Percentiles rank a stretch among this genome's conserved stretches.
Evolutionary conservation across 2,888 invertebrate species (phyloP).

Genomic region (Schizotus pectinicornis): DNA sequence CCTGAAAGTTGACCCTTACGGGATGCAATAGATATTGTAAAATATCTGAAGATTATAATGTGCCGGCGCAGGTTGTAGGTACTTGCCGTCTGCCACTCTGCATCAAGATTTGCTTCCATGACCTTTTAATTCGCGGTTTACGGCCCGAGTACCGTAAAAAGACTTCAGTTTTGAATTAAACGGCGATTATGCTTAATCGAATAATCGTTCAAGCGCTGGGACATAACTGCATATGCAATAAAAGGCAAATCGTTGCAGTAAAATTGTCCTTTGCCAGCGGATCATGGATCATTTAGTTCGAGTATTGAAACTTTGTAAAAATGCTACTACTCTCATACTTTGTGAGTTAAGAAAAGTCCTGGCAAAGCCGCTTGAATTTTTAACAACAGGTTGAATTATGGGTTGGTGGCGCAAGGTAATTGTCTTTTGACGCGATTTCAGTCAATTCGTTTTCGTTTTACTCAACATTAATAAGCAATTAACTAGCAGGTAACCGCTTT

Average conservation of each 20-base stretch:
- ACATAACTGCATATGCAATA: slow-evolving; percentile 4
- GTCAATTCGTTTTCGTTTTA: slow-evolving; percentile 2
- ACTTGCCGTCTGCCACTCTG: not conserved
- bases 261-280: not conserved
- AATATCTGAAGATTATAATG: no score
- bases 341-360: no score
- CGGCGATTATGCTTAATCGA: slow-evolving; percentile 3
- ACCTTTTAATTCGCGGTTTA: no score
- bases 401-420: not conserved
- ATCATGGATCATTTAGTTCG: not conserved
- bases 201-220: not conserved
- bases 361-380: no score
- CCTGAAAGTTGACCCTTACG: no score
- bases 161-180: slow-evolving; percentile 1
- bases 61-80: not conserved
- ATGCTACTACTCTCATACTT: no score
- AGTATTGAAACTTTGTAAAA: not conserved
- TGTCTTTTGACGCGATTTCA: not conserved
- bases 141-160: not conserved
- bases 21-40: no score
- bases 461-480: slow-evolving; percentile 18
- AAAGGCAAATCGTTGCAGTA: slow-evolving; percentile 2
- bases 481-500: slow-evolving; percentile 5
- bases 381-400: no score
- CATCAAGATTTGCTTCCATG: not conserved